A percentile compares a stretch with the other conserved stretches of the same genome.
phyloP scores from a whole-genome alignment of 2,888 invertebrate genomes.

The Lycophotia porphyrea region DNA sequence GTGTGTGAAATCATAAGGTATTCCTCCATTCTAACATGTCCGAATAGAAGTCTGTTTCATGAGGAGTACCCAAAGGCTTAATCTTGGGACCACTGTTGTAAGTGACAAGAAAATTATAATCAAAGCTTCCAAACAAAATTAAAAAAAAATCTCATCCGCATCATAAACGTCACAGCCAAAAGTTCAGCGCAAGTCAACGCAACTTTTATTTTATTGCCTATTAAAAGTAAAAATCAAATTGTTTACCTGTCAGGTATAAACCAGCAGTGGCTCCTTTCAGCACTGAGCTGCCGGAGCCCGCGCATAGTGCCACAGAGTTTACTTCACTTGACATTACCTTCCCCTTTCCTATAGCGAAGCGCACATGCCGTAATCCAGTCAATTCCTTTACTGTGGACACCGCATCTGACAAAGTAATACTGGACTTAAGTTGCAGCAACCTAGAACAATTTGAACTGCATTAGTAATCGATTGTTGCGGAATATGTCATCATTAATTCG shows the following conservation, averaged over 20 bases:
- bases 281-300: slow-evolving; percentile 96
- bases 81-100: neutral
- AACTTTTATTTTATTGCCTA: neutral
- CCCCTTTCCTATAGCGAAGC: slow-evolving; percentile 92
- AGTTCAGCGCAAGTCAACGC: neutral
- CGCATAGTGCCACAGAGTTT: slow-evolving; percentile 94
- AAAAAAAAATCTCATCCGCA: neutral
- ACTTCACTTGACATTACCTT: slow-evolving; percentile 86
- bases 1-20: neutral
- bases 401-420: slow-evolving; percentile 89
- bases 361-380: slow-evolving; percentile 92
- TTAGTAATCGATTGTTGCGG: slow-evolving; percentile 30
- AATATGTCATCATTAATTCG: slow-evolving; percentile 31
- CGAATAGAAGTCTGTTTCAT: neutral
- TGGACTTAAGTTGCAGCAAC: slow-evolving; percentile 73
- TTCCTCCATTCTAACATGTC: neutral
- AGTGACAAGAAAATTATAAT: no score
- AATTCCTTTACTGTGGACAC: slow-evolving; percentile 92
- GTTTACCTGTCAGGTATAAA: slow-evolving; percentile 94
- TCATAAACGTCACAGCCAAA: neutral
- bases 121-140: no score
- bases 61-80: neutral
- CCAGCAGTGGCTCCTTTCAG: slow-evolving; percentile 93
- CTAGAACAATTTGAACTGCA: slow-evolving; percentile 71
- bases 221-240: neutral